Percentiles rank a stretch among this genome's conserved stretches.
These are phyloP conservation scores for Pemphigus obesinymphae DNA, from an alignment of 1,140 invertebrate genomes.

Conservation along the genomic window DNA sequence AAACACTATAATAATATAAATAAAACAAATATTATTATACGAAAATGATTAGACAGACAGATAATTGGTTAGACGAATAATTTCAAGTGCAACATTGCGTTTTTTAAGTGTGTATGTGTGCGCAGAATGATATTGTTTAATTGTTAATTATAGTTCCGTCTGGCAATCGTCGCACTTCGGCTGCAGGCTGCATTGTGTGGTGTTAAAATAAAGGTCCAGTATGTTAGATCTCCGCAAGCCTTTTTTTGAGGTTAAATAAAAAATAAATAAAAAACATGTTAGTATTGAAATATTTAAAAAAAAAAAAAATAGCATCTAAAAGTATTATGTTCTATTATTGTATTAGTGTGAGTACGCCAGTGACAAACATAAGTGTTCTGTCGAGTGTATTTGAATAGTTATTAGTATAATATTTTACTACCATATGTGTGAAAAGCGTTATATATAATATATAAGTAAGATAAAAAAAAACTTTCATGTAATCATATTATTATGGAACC, in stretches of 20 bases:
- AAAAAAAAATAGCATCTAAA: slow-evolving; percentile 34
- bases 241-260: slow-evolving; percentile 37
- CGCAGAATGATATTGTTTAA: slow-evolving; percentile 40
- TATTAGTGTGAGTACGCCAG: slow-evolving; percentile 36
- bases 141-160: slow-evolving; percentile 41
- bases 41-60: slow-evolving; percentile 38
- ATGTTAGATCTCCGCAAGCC: slow-evolving; percentile 41
- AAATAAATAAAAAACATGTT: slow-evolving; percentile 41
- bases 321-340: slow-evolving; percentile 42
- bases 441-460: slow-evolving; percentile 8
- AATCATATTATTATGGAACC: background rate
- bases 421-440: slow-evolving; percentile 35
- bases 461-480: slow-evolving; percentile 27
- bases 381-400: slow-evolving; percentile 18
- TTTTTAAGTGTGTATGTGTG: slow-evolving; percentile 37
- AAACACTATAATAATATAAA: slow-evolving; percentile 37
- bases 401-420: slow-evolving; percentile 37
- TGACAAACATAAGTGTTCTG: slow-evolving; percentile 35
- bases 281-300: slow-evolving; percentile 36
- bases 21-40: slow-evolving; percentile 39
- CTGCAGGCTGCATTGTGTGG: slow-evolving; percentile 38
- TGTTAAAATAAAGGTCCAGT: slow-evolving; percentile 42
- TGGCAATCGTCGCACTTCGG: slow-evolving; percentile 39
- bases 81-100: slow-evolving; percentile 35
- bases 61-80: slow-evolving; percentile 38